These are phyloP conservation scores for Rhabdomys pumilio DNA, from an alignment of 2,797 vertebrate species.

Conservation along the genomic window DNA sequence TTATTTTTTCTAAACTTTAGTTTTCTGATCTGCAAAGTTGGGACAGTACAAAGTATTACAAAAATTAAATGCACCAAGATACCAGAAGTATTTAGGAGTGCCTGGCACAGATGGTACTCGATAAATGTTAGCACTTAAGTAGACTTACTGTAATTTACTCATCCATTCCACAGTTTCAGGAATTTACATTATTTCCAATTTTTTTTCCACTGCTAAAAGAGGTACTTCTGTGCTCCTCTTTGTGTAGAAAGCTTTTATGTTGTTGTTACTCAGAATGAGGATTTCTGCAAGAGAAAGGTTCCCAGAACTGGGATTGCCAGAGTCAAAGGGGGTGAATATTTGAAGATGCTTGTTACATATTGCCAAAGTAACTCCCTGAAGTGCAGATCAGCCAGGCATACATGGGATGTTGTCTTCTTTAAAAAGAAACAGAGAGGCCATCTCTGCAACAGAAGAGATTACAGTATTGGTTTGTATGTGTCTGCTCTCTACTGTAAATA, in stretches of 20 bases:
- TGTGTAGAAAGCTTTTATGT: slow-evolving; percentile 46
- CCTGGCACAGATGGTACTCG: not conserved
- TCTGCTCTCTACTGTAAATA: slow-evolving; percentile 1
- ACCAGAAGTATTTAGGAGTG: slow-evolving; percentile 10
- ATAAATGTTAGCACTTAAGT: slow-evolving; percentile 60
- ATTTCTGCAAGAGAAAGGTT: slow-evolving; percentile 67
- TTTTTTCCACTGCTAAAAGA: slow-evolving; percentile 63
- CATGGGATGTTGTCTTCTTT: not conserved
- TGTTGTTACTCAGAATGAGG: slow-evolving; percentile 63
- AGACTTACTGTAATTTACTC: slow-evolving; percentile 72
- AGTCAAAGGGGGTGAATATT: slow-evolving; percentile 75
- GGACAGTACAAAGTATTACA: slow-evolving; percentile 20
- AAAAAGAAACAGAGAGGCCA: not conserved
- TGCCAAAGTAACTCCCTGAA: slow-evolving; percentile 62
- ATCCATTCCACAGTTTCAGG: slow-evolving; percentile 60
- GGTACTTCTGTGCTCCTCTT: not conserved
- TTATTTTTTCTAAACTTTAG: slow-evolving; percentile 4
- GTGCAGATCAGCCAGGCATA: not conserved
- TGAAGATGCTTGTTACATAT: slow-evolving; percentile 62
- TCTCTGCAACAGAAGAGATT: not conserved
- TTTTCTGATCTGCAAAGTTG: slow-evolving; percentile 56
- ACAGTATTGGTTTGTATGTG: not conserved
- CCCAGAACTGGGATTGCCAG: slow-evolving; percentile 71
- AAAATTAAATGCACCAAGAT: slow-evolving; percentile 43
- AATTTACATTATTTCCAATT: slow-evolving; percentile 71